Percentiles rank a stretch among this genome's conserved stretches.
Evolutionary conservation across 2,888 invertebrate genomes (phyloP).

Genomic region (Agrochola lota): DNA sequence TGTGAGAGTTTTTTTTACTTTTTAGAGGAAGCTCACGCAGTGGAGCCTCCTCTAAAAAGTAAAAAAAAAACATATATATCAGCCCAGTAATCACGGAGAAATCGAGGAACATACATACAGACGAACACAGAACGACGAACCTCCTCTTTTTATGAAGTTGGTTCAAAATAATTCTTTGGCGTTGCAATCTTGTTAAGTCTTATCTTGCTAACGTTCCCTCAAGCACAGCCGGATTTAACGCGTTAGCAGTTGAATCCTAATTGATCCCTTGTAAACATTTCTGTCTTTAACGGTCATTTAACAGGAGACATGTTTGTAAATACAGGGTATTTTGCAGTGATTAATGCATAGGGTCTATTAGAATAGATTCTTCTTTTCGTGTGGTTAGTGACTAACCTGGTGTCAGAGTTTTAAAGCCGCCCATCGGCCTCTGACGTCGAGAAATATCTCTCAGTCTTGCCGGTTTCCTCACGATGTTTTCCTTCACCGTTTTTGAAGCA

Average conservation of each 20-base stretch:
- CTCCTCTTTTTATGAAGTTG: not conserved
- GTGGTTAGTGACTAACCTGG: no score
- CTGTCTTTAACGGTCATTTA: conserved; percentile 53
- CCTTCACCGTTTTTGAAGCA: no score
- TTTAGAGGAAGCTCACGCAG: no score
- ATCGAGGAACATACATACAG: not conserved
- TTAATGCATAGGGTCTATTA: not conserved
- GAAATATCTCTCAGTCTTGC: no score
- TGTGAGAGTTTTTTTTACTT: no score
- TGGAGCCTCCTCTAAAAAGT: no score
- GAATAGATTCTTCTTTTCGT: no score
- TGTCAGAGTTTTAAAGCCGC: no score
- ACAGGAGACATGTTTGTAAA: conserved; percentile 41
- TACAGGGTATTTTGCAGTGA: conserved; percentile 35
- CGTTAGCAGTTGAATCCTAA: conserved; percentile 76
- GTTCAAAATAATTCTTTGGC: not conserved
- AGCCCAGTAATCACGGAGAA: not conserved
- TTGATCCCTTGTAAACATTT: conserved; percentile 75
- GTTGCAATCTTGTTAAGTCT: not conserved
- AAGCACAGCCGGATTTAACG: conserved; percentile 70
- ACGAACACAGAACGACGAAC: not conserved
- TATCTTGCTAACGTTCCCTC: conserved; percentile 52
- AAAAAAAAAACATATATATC: not conserved
- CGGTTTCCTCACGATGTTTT: no score
- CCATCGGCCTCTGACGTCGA: no score